phyloP scores from a whole-genome alignment of 2,113 vertebrate genomes.

The Tricholaema leucomelas region DNA sequence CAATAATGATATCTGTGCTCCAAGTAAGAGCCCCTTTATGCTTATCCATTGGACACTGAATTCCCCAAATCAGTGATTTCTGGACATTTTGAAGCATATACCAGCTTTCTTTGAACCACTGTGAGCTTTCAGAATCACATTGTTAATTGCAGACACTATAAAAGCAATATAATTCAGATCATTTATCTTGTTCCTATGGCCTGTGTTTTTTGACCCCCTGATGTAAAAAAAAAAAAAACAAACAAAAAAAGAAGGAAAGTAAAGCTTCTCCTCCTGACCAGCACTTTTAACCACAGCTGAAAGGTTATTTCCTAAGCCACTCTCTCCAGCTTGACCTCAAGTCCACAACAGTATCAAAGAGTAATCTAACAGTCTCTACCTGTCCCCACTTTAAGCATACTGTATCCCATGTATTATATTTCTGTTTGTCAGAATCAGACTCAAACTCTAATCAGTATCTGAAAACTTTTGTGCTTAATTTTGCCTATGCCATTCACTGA shows the following conservation, averaged over 20 bases:
- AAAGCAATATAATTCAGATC: not conserved
- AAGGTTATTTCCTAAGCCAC: not conserved
- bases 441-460: not conserved
- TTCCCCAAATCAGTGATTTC: not conserved
- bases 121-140: not conserved
- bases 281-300: not conserved
- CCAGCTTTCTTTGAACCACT: not conserved
- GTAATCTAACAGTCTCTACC: not conserved
- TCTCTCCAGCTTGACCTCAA: not conserved
- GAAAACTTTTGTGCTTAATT: not conserved
- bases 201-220: not conserved
- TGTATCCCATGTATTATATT: not conserved
- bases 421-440: not conserved
- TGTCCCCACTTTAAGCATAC: not conserved
- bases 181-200: not conserved
- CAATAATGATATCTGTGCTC: not conserved
- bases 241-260: not conserved
- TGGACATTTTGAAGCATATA: not conserved
- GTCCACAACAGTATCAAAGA: not conserved
- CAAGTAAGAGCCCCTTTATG: not conserved
- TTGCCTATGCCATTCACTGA: not conserved
- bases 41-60: not conserved
- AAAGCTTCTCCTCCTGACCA: not conserved
- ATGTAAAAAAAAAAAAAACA: not conserved
- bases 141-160: slow-evolving; percentile 21